These are phyloP conservation scores for Cyclophora albipunctata DNA, from an alignment of 2,888 invertebrate species.

Conservation along the genomic window DNA sequence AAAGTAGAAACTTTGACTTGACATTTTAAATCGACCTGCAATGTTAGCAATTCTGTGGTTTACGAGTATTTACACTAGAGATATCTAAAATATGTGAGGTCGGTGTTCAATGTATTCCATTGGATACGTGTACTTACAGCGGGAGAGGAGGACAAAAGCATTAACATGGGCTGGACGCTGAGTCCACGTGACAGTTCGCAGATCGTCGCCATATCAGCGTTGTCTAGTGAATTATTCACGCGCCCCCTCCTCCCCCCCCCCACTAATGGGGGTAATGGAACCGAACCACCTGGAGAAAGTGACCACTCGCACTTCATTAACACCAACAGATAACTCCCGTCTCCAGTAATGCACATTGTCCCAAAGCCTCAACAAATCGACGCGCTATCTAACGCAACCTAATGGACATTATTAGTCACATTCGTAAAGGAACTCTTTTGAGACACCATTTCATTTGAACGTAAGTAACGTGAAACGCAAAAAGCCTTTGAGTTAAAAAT, in stretches of 20 bases:
- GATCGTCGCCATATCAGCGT: slow-evolving; percentile 6
- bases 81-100: too few species aligned
- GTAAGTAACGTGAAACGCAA: too few species aligned
- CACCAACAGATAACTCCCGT: slow-evolving; percentile 9
- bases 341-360: not conserved
- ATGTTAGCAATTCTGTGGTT: too few species aligned
- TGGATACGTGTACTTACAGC: too few species aligned
- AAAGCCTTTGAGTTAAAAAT: too few species aligned
- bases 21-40: too few species aligned
- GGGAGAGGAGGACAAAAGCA: too few species aligned
- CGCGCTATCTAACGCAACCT: not conserved
- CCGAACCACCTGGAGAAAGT: slow-evolving; percentile 8
- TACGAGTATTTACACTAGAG: too few species aligned
- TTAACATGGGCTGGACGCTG: too few species aligned
- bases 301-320: slow-evolving; percentile 19
- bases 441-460: not conserved
- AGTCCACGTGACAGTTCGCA: slow-evolving; percentile 8
- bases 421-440: not conserved
- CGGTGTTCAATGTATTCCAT: too few species aligned
- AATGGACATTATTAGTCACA: not conserved
- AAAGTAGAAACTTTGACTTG: too few species aligned
- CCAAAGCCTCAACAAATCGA: too few species aligned
- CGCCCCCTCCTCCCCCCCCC: not conserved
- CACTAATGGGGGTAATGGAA: not conserved
- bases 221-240: slow-evolving; percentile 15